Base-by-base conservation (phyloP, 2,113 vertebrate species). In the Semnornis frantzii region DNA sequence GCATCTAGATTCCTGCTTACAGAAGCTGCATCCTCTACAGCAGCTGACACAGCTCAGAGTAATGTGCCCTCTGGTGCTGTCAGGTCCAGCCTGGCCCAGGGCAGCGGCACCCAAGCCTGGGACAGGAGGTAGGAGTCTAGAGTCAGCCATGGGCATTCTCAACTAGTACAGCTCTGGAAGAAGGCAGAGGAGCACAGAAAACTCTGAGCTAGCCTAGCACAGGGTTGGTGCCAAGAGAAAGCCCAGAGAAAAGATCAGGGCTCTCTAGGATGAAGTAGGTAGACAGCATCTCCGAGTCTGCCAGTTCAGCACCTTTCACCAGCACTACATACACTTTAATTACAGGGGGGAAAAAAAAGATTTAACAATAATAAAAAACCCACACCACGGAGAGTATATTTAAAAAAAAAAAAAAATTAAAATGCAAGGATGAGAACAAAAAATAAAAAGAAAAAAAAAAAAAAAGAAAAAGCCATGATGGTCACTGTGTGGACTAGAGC, bases 301-400 rank as follows among this genome's bases (percentile, higher is more conserved):
- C 59, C 72, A 64, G 14, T 66, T 66, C 46, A 89, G 91, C 58
- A 73, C 73, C 72, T 96, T 94, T 96, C 93, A 95, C 85, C 82
- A 93, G 96, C 95, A 97, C 91, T 97, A 85, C 87, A 91, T 57
- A 94, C 88, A 90, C 81, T 95, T 95, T 65, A 82, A 48, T 79
- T 85, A 24, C 62, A 72, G 28, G 44, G 19, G 16, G 15, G 23
- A 12, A 18, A 37, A 37, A 37, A 37, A 39, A 39, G 37, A n/a
- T n/a, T n/a, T n/a, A n/a, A n/a, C 11, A 39, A 39, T 39, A 39
- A 39, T 39, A 39, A 39, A 39, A 39, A 39, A 10, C 37, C 37
- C 37, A 39, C 37, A 39, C 37, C 37, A 39, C 37, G 11, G 37
- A 39, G 37, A 39, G 9, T 39, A 39, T 39, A 39, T 39, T 39